Percentiles rank a stretch among this genome's conserved stretches.
phyloP scores from a whole-genome alignment of 2,797 vertebrate species.

The Aeoliscus strigatus region DNA sequence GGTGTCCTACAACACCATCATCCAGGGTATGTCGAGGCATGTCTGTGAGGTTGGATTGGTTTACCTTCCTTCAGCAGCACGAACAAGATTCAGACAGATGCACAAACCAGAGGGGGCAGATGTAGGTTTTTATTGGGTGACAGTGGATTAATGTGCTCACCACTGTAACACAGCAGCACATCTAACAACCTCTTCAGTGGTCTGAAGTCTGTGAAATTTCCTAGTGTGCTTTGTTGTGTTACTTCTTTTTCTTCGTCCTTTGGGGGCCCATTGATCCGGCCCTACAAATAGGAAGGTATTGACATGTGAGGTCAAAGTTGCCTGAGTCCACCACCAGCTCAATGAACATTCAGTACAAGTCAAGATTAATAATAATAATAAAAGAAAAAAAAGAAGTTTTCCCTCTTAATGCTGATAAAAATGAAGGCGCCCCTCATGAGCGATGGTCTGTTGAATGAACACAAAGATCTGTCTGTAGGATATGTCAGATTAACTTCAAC shows the following conservation, averaged over 20 bases:
- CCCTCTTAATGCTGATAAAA: conserved; percentile 61
- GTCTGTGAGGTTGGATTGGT: conserved; percentile 38
- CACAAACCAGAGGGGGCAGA: conserved; percentile 25
- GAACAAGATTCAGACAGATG: no score
- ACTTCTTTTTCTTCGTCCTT: conserved; percentile 59
- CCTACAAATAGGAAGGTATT: conserved; percentile 69
- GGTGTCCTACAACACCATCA: conserved; percentile 93
- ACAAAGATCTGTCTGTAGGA: conserved; percentile 63
- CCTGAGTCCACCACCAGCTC: conserved; percentile 44
- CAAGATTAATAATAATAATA: conserved; percentile 57
- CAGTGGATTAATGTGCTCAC: conserved; percentile 49
- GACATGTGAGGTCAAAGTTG: conserved; percentile 68
- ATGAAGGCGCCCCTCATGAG: conserved; percentile 59
- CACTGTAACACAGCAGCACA: conserved; percentile 40
- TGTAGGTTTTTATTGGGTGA: conserved; percentile 21
- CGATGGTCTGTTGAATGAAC: conserved; percentile 67
- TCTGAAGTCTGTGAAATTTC: conserved; percentile 63
- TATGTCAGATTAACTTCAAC: conserved; percentile 75
- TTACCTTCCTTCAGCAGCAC: conserved; percentile 52
- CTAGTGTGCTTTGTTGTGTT: conserved; percentile 55
- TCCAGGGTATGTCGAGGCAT: conserved; percentile 80
- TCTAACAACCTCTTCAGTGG: conserved; percentile 54
- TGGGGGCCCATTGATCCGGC: conserved; percentile 61
- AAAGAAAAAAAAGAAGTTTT: conserved; percentile 46
- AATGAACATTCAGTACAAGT: conserved; percentile 55